These are phyloP conservation scores for Leptestheria dahalacensis DNA, from an alignment of 1,140 invertebrate genomes.

Conservation along the genomic window DNA sequence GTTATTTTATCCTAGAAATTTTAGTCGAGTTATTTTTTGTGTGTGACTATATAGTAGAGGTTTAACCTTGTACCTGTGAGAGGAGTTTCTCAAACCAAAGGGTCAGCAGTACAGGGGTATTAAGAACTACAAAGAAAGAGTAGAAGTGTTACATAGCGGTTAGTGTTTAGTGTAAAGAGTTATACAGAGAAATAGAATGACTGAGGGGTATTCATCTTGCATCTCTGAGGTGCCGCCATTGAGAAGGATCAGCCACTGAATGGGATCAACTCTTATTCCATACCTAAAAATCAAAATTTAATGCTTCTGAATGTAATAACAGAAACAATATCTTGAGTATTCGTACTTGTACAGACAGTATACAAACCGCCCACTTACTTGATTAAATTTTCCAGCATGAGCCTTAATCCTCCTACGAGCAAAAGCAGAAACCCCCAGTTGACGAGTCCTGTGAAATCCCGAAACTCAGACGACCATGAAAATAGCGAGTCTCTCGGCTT, in stretches of 20 bases:
- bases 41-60: no score
- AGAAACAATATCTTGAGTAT: constrained; percentile 1
- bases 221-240: constrained; percentile 55
- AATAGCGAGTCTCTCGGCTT: constrained; percentile 83
- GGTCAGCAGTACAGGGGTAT: constrained; percentile 60
- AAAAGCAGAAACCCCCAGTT: constrained; percentile 90
- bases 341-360: constrained; percentile 16
- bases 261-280: constrained; percentile 84
- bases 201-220: constrained; percentile 50
- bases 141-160: background rate
- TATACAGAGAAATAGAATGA: constrained; percentile 66
- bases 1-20: background rate
- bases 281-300: constrained; percentile 45
- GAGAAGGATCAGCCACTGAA: constrained; percentile 70
- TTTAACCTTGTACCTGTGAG: constrained; percentile 9
- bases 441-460: constrained; percentile 84
- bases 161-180: constrained; percentile 22
- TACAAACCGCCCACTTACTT: constrained; percentile 16
- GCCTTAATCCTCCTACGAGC: constrained; percentile 75
- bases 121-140: constrained; percentile 43
- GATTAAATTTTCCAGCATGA: constrained; percentile 74
- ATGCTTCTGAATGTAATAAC: background rate
- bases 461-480: constrained; percentile 86
- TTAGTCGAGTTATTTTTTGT: no score
- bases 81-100: constrained; percentile 57